Base-by-base conservation (phyloP, 2,797 vertebrate species). In the Sebastes jordani region DNA sequence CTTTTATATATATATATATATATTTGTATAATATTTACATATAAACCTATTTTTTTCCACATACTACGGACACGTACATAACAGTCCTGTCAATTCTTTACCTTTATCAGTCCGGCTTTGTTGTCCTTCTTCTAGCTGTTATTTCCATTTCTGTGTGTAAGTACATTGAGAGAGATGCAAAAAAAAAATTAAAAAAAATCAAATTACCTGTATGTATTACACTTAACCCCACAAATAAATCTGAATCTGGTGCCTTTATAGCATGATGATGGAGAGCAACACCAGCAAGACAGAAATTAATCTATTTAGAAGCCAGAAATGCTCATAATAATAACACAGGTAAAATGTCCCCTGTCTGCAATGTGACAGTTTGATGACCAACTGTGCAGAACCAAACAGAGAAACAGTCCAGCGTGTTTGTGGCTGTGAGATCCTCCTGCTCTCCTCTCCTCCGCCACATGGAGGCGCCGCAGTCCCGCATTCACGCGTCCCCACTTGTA, bases 381-480 rank as follows among this genome's bases (percentile, higher is more conserved):
- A n/a, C n/a, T 68, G 7, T 22, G 9, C 46, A 52, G 46, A 49
- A 49, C 18, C 46, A 49, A 20, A 49, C 46, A 52, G 7, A 52
- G 18, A 9, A 69, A 25, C 34, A 4, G 36, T 38, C 30, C 56
- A 59, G 54, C 1, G 18, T 8, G 14, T 16, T 11, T 27, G 30
- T 7, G 16, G 3, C 7, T 16, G 25, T 22, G 29, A 3, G 25
- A 16, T 74, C 3, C 71, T 1, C 46, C 23, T 30, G 11, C 36
- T 38, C 36, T 36, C 36, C 36, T 36, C 36, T 38, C 36, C 36
- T 14, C 65, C 1, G 27, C 92, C 94, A 81, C 94, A 20, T 89
- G 93, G 94, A 29, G 94, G 93, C 94, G 95, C 92, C 76, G 89
- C 91, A 85, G 90, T 80, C 84, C 74, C 87, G 88, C 89, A 58